These are phyloP conservation scores for Aurelia sp. DNA, from an alignment of 30 jellyfish, hydroid and myxozoan genomes.

Conservation along the genomic window DNA sequence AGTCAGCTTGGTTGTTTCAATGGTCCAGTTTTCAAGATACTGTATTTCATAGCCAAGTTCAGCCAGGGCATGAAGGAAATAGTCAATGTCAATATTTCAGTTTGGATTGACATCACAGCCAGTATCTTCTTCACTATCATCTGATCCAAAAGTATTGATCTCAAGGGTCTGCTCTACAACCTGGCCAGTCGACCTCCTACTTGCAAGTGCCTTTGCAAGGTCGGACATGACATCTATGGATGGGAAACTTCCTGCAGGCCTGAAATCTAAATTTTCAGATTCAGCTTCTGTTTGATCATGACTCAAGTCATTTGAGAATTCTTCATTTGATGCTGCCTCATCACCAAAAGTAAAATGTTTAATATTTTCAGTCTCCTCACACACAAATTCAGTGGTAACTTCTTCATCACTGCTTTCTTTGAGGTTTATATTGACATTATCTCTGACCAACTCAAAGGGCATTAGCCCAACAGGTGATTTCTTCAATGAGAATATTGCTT, in stretches of 20 bases:
- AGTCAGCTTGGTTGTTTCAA: no score
- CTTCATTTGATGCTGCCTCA: background rate
- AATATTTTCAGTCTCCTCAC: background rate
- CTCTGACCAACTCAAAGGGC: conserved; percentile 50
- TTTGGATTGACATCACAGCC: no score
- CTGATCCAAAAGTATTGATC: conserved; percentile 29
- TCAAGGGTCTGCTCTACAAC: conserved; percentile 24
- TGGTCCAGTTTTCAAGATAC: no score
- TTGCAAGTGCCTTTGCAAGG: conserved; percentile 12
- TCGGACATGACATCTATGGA: conserved; percentile 13
- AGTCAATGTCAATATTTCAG: no score
- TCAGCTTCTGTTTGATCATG: background rate
- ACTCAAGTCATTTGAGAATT: background rate
- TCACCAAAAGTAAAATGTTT: background rate
- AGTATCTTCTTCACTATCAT: conserved; percentile 9
- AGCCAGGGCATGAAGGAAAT: no score
- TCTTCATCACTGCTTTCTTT: conserved; percentile 13
- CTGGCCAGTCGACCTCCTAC: background rate
- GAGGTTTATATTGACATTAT: background rate
- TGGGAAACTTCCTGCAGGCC: background rate
- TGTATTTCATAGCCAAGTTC: no score
- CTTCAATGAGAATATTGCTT: conserved; percentile 38
- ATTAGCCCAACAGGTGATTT: conserved; percentile 64
- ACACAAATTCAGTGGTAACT: background rate
- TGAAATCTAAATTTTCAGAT: background rate